Conservation (phyloP, 2,888 invertebrate genomes). For the Diloba caeruleocephala region DNA sequence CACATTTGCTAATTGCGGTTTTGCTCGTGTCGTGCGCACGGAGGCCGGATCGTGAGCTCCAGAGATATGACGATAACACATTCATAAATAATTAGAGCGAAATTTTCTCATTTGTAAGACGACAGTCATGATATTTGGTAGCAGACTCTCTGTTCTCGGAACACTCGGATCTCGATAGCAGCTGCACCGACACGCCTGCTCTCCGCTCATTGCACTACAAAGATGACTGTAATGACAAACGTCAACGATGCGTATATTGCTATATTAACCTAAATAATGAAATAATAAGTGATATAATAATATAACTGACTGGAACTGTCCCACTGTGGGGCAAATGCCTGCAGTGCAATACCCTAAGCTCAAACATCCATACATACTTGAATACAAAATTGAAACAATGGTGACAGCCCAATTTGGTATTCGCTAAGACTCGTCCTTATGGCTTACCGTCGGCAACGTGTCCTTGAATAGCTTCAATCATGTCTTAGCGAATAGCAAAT, state of each 20-base stretch:
- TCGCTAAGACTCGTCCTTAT: too few relatives aligned
- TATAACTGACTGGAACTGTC: too few relatives aligned
- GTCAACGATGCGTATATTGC: conserved; percentile 11
- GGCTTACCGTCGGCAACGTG: too few relatives aligned
- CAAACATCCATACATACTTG: too few relatives aligned
- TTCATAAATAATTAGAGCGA: conserved; percentile 90
- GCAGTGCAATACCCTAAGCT: too few relatives aligned
- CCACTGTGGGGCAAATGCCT: too few relatives aligned
- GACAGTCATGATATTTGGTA: conserved; percentile 88
- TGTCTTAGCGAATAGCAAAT: too few relatives aligned
- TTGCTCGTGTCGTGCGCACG: conserved; percentile 88
- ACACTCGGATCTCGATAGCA: conserved; percentile 83
- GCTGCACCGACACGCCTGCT: conserved; percentile 82
- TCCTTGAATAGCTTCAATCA: too few relatives aligned
- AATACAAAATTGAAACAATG: too few relatives aligned
- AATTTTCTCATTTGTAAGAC: conserved; percentile 90
- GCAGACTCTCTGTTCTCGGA: conserved; percentile 84
- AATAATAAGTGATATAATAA: too few relatives aligned
- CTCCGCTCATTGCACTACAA: conserved; percentile 76
- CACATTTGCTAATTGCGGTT: conserved; percentile 89
- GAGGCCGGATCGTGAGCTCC: conserved; percentile 87
- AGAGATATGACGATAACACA: conserved; percentile 89
- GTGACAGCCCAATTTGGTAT: too few relatives aligned
- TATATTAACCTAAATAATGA: too few relatives aligned
- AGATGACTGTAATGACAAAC: conserved; percentile 63